Evolutionary conservation across 2,888 invertebrate genomes (phyloP), one percentile per base, ranked within the genome.

Genomic region (Esperia sulphurella): DNA sequence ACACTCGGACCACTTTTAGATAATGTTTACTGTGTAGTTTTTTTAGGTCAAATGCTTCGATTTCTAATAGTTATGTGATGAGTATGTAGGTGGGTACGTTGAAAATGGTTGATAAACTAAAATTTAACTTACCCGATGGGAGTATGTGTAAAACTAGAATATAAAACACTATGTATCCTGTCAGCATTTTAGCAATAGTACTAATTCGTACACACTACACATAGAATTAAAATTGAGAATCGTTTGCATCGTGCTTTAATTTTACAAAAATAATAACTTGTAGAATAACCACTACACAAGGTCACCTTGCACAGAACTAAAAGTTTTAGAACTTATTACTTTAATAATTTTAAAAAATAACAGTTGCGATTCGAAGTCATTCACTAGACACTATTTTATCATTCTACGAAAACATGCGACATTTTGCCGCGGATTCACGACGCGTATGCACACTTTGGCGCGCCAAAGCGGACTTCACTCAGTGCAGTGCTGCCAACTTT

Each of bases 171-270:
- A 83, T 55, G 55, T 75, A 76, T 75, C 79, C 83, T 69, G 75
- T 83, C 69, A 87, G 81, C 88, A 88, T 88, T 77, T 79, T 88
- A 71, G 67, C 63, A 78, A 67, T 64, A 71, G 65, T 73, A 70
- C 68, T 51, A 75, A 75, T 71, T 68, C 71, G 62, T 67, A 71
- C 71, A 75, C 79, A 79, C 75, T 72, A 57, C 67, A 71, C 61
- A 68, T 71, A 63, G 61, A 71, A 61, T 74, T 71, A 76, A 71
- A 75, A 79, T 70, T 65, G 64, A 77, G 63, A 79, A 78, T 69
- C 68, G 74, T 80, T 81, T 76, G 79, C 87, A 87, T 86, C 68
- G 79, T 85, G 79, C 62, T 70, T 66, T 65, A 58, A 14, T 41
- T 29, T 28, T 10, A 13, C n/a, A 9, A 51, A 65, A 64, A 66